Conservation (phyloP, 2,888 invertebrate genomes). For the Drosophila atripex region DNA sequence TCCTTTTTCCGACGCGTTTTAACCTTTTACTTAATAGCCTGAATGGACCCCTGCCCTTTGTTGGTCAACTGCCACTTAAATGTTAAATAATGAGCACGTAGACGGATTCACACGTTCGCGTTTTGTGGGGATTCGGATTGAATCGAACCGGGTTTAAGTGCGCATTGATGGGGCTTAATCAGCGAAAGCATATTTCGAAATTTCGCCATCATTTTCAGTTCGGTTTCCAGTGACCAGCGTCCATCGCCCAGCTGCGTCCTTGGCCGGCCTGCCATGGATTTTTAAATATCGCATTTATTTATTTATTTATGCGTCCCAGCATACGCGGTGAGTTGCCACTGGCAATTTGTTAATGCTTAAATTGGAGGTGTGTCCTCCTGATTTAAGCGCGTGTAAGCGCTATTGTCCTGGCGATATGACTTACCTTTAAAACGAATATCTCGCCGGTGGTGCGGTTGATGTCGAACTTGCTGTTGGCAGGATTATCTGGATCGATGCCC, state of each 20-base stretch:
- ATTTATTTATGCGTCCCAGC: constrained; percentile 12
- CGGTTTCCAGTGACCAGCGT: background rate
- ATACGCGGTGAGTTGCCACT: constrained; percentile 35
- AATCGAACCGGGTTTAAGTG: constrained; percentile 48
- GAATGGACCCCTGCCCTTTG: constrained; percentile 3
- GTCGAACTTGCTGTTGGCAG: constrained; percentile 97
- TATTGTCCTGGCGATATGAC: constrained; percentile 49
- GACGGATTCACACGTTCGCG: constrained; percentile 47
- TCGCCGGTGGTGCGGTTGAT: constrained; percentile 97
- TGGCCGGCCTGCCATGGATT: constrained; percentile 22
- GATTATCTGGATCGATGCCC: constrained; percentile 97
- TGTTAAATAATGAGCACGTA: constrained; percentile 63
- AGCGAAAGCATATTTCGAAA: constrained; percentile 55
- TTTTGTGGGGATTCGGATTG: constrained; percentile 36
- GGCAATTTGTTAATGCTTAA: constrained; percentile 58
- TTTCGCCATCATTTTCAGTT: constrained; percentile 39
- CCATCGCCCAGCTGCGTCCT: constrained; percentile 33
- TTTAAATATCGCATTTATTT: constrained; percentile 40
- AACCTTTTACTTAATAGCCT: constrained; percentile 19
- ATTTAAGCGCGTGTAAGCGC: constrained; percentile 12
- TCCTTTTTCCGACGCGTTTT: constrained; percentile 9
- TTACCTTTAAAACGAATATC: constrained; percentile 97
- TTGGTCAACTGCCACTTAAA: constrained; percentile 53
- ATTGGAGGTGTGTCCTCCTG: constrained; percentile 39
- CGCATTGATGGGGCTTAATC: constrained; percentile 64